phyloP scores from a whole-genome alignment of 2,113 vertebrate species.

The Grus americana region DNA sequence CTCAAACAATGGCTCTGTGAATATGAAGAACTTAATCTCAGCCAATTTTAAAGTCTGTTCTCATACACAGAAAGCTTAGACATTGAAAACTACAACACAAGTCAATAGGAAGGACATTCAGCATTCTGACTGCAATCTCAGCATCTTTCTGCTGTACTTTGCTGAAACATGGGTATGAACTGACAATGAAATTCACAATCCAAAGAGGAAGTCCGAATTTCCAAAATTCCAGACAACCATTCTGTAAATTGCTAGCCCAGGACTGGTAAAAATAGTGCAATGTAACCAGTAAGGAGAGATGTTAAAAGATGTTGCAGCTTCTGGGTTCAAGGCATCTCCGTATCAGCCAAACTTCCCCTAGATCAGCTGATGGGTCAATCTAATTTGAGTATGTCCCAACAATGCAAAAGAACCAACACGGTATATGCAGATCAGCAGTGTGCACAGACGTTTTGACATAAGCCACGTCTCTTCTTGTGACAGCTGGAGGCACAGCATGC shows the following conservation, averaged over 20 bases:
- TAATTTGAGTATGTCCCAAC: background rate
- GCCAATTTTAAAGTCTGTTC: background rate
- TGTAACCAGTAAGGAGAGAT: background rate
- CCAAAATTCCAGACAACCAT: background rate
- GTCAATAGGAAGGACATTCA: background rate
- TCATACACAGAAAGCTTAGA: background rate
- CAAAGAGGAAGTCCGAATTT: background rate
- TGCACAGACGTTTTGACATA: background rate
- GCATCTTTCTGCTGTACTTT: background rate
- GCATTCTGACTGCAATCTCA: background rate
- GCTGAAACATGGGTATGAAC: background rate
- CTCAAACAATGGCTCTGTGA: background rate
- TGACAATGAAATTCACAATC: background rate
- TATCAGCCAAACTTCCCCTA: background rate
- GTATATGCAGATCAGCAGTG: fast-evolving
- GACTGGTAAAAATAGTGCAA: background rate
- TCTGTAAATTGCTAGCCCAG: background rate
- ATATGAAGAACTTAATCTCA: background rate
- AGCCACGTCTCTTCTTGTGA: background rate
- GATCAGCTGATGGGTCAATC: background rate
- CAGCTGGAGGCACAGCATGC: background rate
- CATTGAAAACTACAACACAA: background rate
- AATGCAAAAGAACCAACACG: background rate
- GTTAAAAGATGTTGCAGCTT: background rate
- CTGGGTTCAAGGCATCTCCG: background rate